These are phyloP conservation scores for Turritopsis rubra DNA, from an alignment of 30 jellyfish, hydroid and myxozoan genomes.

Conservation along the genomic window DNA sequence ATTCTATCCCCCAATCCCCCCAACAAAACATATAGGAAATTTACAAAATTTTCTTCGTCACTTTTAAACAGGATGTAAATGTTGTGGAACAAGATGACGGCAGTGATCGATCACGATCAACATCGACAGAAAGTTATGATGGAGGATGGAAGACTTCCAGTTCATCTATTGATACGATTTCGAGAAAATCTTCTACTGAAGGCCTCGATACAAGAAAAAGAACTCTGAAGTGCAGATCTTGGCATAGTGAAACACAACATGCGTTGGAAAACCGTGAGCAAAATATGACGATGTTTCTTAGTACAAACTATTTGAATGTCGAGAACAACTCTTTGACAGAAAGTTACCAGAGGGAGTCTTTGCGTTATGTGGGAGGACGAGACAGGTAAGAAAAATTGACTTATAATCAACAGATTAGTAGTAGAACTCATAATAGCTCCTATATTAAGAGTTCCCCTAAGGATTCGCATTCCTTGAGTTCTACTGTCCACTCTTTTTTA, in stretches of 20 bases:
- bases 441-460: no score
- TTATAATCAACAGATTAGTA: no score
- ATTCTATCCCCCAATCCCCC: no score
- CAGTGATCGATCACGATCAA: background rate
- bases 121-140: conserved; percentile 3
- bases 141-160: conserved; percentile 12
- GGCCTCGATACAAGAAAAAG: background rate
- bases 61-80: background rate
- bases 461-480: no score
- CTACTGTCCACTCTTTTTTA: no score
- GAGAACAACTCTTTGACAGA: background rate
- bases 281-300: background rate
- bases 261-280: background rate
- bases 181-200: background rate
- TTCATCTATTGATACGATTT: background rate
- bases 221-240: background rate
- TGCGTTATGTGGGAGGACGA: background rate
- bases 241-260: background rate
- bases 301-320: background rate
- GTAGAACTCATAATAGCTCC: no score
- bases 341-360: background rate
- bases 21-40: no score
- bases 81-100: background rate
- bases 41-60: background rate
- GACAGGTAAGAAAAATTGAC: background rate